Evolutionary conservation across 1,140 invertebrate species (phyloP).

Genomic region (Yoshiicerus persimilis): DNA sequence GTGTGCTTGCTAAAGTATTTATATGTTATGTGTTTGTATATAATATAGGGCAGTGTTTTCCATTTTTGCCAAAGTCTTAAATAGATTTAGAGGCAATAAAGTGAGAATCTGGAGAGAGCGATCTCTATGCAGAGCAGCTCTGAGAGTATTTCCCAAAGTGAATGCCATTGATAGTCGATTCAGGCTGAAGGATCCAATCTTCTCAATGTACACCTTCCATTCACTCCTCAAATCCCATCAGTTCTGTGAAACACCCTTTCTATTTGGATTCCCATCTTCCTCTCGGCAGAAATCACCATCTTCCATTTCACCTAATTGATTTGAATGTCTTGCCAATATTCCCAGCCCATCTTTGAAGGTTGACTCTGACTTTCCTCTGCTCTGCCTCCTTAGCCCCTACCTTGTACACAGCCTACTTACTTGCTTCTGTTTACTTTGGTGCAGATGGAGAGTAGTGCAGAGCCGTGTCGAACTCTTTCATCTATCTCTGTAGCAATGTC

Average conservation of each 20-base stretch:
- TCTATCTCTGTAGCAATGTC: neutral
- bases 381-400: neutral
- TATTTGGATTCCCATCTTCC: slow-evolving; percentile 24
- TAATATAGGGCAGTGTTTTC: slow-evolving; percentile 2
- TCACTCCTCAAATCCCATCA: slow-evolving; percentile 28
- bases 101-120: slow-evolving; percentile 35
- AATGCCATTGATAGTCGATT: slow-evolving; percentile 39
- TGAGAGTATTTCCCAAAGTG: slow-evolving; percentile 29
- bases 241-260: slow-evolving; percentile 26
- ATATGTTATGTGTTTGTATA: neutral
- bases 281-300: slow-evolving; percentile 26
- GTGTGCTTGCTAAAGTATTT: no score
- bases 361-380: neutral
- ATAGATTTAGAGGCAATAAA: slow-evolving; percentile 47
- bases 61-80: slow-evolving; percentile 38
- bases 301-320: slow-evolving; percentile 25
- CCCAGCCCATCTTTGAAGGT: neutral
- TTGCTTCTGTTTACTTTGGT: neutral
- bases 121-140: slow-evolving; percentile 40
- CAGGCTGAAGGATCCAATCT: slow-evolving; percentile 35
- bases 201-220: slow-evolving; percentile 31
- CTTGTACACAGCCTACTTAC: neutral
- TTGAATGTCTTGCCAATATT: slow-evolving; percentile 22
- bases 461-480: neutral
- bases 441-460: no score